Conservation (phyloP, 2,797 vertebrate genomes). For the Tragelaphus eurycerus region DNA sequence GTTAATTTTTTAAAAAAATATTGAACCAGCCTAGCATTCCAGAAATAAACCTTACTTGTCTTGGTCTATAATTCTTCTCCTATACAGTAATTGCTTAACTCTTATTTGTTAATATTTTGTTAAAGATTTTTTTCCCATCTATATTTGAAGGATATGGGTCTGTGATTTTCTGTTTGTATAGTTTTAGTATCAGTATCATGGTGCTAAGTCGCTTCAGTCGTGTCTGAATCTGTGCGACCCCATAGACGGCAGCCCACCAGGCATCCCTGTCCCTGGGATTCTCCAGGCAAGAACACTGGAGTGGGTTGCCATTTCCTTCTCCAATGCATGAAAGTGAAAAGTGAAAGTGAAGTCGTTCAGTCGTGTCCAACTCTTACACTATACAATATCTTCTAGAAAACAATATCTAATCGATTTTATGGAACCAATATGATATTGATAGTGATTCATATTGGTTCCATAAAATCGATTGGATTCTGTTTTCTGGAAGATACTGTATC, state of each 20-base stretch:
- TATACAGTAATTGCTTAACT: not conserved
- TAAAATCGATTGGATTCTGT: not conserved
- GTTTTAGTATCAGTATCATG: not conserved
- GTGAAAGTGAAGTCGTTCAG: too few species aligned
- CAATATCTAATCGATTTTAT: too few species aligned
- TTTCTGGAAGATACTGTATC: not conserved
- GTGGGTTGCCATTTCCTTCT: too few species aligned
- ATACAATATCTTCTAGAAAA: too few species aligned
- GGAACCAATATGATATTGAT: too few species aligned
- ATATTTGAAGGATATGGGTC: not conserved
- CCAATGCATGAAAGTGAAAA: too few species aligned
- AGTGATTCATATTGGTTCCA: not conserved
- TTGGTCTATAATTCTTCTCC: not conserved
- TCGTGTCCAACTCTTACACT: too few species aligned
- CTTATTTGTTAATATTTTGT: not conserved
- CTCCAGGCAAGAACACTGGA: too few species aligned
- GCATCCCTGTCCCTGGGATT: rapidly evolving
- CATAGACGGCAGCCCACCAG: too few species aligned
- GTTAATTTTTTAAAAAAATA: not conserved
- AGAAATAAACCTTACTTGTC: not conserved
- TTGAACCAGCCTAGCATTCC: not conserved
- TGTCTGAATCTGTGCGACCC: too few species aligned
- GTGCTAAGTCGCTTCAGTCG: too few species aligned
- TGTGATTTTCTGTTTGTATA: not conserved
- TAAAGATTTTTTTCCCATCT: not conserved